Evolutionary conservation across 2,797 vertebrate genomes (phyloP).

Genomic region (Poecilia velifera): DNA sequence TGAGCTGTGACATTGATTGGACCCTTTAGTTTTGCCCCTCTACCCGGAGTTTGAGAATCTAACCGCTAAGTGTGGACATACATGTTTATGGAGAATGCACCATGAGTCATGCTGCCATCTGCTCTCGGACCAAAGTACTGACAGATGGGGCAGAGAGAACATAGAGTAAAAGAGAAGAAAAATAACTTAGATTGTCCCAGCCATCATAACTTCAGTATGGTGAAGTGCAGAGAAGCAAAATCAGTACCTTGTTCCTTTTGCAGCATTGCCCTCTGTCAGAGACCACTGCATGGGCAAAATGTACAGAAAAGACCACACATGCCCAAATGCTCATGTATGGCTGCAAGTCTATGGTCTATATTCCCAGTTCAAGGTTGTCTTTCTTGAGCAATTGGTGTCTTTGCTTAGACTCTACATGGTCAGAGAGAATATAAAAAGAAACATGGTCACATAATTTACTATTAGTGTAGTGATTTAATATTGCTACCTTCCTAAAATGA

Average conservation of each 20-base stretch:
- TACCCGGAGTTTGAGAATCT: constrained; percentile 14
- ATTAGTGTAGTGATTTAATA: constrained; percentile 14
- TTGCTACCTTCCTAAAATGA: too few species aligned
- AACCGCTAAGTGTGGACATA: constrained; percentile 19
- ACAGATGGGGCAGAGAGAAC: constrained; percentile 44
- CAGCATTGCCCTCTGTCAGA: constrained; percentile 52
- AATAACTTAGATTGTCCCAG: constrained; percentile 57
- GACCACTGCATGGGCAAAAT: constrained; percentile 52
- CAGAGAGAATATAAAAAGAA: constrained; percentile 30
- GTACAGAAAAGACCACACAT: constrained; percentile 62
- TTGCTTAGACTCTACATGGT: constrained; percentile 17
- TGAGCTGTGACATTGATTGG: constrained; percentile 26
- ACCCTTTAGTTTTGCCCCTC: neutral
- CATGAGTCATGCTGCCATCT: constrained; percentile 38
- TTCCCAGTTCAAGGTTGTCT: constrained; percentile 13
- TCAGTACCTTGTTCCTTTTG: constrained; percentile 37
- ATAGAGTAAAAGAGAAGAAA: constrained; percentile 35
- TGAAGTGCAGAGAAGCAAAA: constrained; percentile 44
- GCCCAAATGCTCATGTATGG: constrained; percentile 20
- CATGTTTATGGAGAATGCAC: constrained; percentile 35
- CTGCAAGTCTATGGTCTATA: constrained; percentile 20
- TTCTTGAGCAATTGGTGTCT: neutral
- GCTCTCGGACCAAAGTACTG: constrained; percentile 32
- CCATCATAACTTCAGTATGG: constrained; percentile 61
- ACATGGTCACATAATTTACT: constrained; percentile 35